Evolutionary conservation across 1,140 invertebrate species (phyloP), one percentile per base, ranked within the genome.

Genomic region (Sitobion miscanthi): DNA sequence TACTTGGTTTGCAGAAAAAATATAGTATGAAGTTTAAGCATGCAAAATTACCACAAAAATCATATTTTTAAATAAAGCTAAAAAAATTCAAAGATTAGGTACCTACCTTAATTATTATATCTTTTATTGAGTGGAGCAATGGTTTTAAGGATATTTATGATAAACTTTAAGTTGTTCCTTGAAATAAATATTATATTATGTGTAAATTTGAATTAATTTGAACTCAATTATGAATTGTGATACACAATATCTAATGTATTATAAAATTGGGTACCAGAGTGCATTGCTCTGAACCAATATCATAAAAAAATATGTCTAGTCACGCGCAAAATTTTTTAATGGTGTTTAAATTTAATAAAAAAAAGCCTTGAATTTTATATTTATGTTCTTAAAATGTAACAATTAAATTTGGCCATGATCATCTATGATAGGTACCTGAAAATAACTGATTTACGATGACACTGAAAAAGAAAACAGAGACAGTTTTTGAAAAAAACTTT

Each of bases 221-320:
- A 47, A 86, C 45, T 45, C 85, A 25, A 17, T 14, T 11, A 30
- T 83, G 21, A 25, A 17, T 14, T 4, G 17, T 83, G 35, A 83
- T 20, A 83, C 35, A 25, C n/a, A 77, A 77, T 86, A 47, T 45
- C 47, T 47, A 86, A 86, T 25, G 25, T 45, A 45, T 47, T 42
- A 45, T 47, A 86, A 45, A 47, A 86, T 45, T 30, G 17, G 17
- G n/a, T 77, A 47, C 25, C 4, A 30, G 45, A 86, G 85, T 86
- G 42, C 85, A 45, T 86, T 86, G 85, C 85, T 86, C 85, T 45
- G 85, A 47, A 45, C 45, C 42, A 86, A 47, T 86, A 86, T 86
- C 85, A 86, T 86, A 86, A 30, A 86, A 86, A n/a, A 47, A 86
- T 86, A 86, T 86, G 85, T 86, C 30, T n/a, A 86, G 85, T 86